Base-by-base conservation (phyloP, 2,797 vertebrate genomes). In the Anableps anableps region DNA sequence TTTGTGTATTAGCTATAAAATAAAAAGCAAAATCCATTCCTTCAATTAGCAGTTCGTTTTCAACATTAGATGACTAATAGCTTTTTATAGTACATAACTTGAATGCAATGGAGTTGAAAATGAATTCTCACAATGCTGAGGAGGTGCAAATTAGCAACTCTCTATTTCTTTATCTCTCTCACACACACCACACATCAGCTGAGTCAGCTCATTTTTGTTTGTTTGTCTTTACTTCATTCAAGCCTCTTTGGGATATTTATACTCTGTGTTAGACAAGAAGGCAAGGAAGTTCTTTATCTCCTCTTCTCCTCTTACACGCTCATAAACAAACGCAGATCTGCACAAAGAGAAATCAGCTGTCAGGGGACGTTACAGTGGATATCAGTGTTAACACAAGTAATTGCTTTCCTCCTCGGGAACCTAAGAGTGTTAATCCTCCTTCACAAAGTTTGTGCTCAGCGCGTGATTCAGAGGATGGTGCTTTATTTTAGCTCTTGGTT, bases 321-420 rank as follows among this genome's bases (percentile, higher is more conserved):
- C 48, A 79, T 34, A 82, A 48, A 81, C 66, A 82, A 72, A 76
- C 26, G 66, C 21, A 38, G 13, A 79, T 66, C 51, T 80, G 77
- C 77, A 85, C 83, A 89, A 72, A 83, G 80, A 82, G 80, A 81
- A 84, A 84, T 88, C 89, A 89, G 84, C 72, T 75, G 71, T 91
- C 83, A 50, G 72, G 88, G 87, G 85, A 78, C 68, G 36, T 92
- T 87, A 91, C 82, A 88, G 87, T 89, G 89, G 91, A 90, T 93
- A 91, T 92, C 89, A 92, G 88, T 92, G 90, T 94, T 92, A 92
- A 91, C 86, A 88, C 89, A 91, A 92, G 88, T 94, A 92, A 95
- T 93, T 93, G 88, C 89, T 81, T 93, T 84, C 86, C 80, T 84
- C 86, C 85, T 91, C 51, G 36, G 86, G 85, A 90, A 90, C 85